phyloP scores from a whole-genome alignment of 2,888 invertebrate genomes.

The Criorhina ranunculi region DNA sequence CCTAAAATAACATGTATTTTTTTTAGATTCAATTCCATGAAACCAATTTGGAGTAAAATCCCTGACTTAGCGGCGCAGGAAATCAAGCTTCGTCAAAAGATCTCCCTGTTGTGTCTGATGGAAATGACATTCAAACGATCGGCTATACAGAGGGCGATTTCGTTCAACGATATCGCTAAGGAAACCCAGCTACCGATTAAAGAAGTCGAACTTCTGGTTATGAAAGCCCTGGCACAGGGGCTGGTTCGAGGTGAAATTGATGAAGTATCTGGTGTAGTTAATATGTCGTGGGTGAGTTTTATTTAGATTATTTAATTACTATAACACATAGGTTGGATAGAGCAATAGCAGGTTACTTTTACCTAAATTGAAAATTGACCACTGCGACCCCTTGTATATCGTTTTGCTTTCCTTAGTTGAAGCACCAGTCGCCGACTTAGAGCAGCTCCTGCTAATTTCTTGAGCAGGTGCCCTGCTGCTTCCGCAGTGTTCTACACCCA shows the following conservation, averaged over 20 bases:
- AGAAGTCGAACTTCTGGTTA: conserved; percentile 97
- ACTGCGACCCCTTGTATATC: too few species aligned
- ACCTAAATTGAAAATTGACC: too few species aligned
- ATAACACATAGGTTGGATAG: too few species aligned
- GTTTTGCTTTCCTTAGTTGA: too few species aligned
- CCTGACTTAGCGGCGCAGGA: conserved; percentile 94
- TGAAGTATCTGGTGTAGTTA: conserved; percentile 90
- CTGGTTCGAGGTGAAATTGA: conserved; percentile 97
- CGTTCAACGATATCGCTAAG: conserved; percentile 95
- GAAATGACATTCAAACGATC: conserved; percentile 98
- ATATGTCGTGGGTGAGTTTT: conserved; percentile 88
- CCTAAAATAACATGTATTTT: neutral
- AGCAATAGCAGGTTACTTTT: too few species aligned
- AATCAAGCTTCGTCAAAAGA: conserved; percentile 92
- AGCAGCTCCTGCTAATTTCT: too few species aligned
- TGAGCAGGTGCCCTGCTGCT: too few species aligned
- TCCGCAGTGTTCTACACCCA: too few species aligned
- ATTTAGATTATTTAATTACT: too few species aligned
- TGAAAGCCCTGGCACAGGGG: conserved; percentile 98
- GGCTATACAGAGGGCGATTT: conserved; percentile 93
- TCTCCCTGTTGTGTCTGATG: conserved; percentile 97
- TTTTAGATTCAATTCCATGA: conserved; percentile 88
- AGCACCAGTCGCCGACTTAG: too few species aligned
- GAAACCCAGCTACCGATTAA: conserved; percentile 93
- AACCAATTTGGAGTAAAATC: conserved; percentile 90